Evolutionary conservation across 2,888 invertebrate species (phyloP), one percentile per base, ranked within the genome.

Genomic region (Heterodera filipjevi): DNA sequence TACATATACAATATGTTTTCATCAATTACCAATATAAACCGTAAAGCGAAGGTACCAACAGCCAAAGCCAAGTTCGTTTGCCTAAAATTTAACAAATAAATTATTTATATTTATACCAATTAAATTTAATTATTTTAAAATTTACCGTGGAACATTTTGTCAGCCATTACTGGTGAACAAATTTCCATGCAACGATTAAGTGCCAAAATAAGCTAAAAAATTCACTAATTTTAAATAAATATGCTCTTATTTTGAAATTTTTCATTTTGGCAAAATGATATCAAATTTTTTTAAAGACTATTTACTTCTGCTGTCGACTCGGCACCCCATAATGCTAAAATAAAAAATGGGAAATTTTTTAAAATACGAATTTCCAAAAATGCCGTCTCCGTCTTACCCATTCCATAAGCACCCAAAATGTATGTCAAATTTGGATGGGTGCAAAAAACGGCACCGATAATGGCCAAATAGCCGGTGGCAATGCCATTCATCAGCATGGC

Each of bases 371-470:
- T 59, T 59, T 59, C n/a, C n/a, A 59, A 59, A 59, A 22, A 39
- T 39, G 3, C 5, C 39, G 3, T 39, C 39, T 39, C n/a, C n/a
- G n/a, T n/a, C 59, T 59, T 59, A 73, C 73, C 33, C 33, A 73
- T 53, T 49, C 73, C 73, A 46, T 73, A 73, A 10, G 49, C 73
- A 8, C 81, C 81, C 44, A 64, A 35, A 22, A 78, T 66, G 78
- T 81, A 81, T 8, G 81, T 82, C 64, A 81, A 71, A 16, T 44
- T 74, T 5, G 81, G 81, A 49, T 66, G 68, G 22, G 76, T 53
- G 64, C 81, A 81, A 64, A 77, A 81, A 12, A 79, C 82, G 44
- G 68, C 76, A 19, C 81, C 81, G 33, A 66, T 33, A 66, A 81
- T 68, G 49, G 77, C 74, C 71, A 81, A 71, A 39, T 59, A 81